Conservation (phyloP, 2,113 vertebrate genomes). For the Setophaga coronata region DNA sequence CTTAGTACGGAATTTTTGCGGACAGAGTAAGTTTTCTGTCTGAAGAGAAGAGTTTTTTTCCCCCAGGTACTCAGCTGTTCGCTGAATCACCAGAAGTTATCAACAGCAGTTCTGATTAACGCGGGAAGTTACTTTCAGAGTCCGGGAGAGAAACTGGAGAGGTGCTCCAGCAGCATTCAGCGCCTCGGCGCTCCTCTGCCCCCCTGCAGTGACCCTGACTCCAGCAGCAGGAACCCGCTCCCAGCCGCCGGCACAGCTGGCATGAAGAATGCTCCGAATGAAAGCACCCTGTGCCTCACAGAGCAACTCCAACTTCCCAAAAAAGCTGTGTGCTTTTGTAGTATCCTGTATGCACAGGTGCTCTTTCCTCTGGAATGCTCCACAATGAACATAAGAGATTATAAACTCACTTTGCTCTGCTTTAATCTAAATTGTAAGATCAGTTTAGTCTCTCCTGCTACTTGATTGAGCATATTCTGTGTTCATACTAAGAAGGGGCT, state of each 20-base stretch:
- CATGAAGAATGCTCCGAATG: rapidly evolving
- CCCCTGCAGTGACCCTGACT: rapidly evolving
- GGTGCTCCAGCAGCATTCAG: background rate
- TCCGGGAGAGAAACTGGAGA: background rate
- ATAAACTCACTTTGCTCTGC: background rate
- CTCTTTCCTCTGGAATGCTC: background rate
- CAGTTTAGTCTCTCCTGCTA: background rate
- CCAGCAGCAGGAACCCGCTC: background rate
- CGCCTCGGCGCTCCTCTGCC: background rate
- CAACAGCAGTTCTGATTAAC: background rate
- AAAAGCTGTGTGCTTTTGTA: background rate
- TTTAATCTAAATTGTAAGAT: background rate
- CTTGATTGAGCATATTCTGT: background rate
- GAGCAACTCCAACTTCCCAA: rapidly evolving
- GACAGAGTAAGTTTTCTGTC: background rate
- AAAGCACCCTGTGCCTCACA: background rate
- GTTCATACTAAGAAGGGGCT: background rate
- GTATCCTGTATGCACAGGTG: background rate
- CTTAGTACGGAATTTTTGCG: background rate
- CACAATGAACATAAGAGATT: background rate
- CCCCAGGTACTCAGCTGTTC: background rate
- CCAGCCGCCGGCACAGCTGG: background rate
- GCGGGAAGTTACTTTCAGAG: background rate
- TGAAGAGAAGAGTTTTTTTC: rapidly evolving
- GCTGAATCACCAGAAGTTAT: background rate